Evolutionary conservation across 2,113 vertebrate genomes (phyloP).

Genomic region (Helogale parvula): DNA sequence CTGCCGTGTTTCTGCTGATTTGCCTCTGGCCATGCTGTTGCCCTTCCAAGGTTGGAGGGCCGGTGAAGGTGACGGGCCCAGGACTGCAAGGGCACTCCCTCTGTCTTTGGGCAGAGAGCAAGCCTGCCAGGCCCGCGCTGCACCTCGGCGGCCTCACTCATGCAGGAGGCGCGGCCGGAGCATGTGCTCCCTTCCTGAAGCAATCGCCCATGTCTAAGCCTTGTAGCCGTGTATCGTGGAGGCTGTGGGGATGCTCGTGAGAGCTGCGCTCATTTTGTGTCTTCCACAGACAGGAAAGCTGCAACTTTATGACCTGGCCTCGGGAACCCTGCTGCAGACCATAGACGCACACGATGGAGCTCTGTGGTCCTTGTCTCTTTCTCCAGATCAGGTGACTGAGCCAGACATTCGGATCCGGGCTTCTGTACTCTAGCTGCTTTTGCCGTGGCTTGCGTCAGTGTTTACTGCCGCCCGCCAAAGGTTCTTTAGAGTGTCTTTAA

Average conservation of each 20-base stretch:
- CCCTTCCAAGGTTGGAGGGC: background rate
- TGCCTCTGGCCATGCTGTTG: background rate
- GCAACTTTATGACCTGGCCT: constrained; percentile 96
- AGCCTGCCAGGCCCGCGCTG: background rate
- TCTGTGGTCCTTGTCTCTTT: constrained; percentile 94
- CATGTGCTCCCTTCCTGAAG: background rate
- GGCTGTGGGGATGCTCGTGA: background rate
- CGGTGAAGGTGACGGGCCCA: background rate
- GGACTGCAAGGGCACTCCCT: rapidly evolving
- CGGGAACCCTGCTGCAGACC: constrained; percentile 91
- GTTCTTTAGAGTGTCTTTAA: background rate
- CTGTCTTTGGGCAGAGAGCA: background rate
- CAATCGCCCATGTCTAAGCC: background rate
- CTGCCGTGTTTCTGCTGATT: background rate
- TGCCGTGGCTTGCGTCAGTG: background rate
- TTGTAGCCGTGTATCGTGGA: background rate
- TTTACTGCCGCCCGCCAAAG: background rate
- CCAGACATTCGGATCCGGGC: too few relatives aligned
- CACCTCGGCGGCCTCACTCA: background rate
- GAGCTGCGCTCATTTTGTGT: background rate
- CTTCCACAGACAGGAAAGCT: constrained; percentile 92
- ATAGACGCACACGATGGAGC: constrained; percentile 91
- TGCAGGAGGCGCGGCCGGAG: background rate
- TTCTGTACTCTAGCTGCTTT: background rate
- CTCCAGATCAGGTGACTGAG: constrained; percentile 94